Evolutionary conservation across 2,113 vertebrate genomes (phyloP).

Genomic region (Phrynosoma platyrhinos): DNA sequence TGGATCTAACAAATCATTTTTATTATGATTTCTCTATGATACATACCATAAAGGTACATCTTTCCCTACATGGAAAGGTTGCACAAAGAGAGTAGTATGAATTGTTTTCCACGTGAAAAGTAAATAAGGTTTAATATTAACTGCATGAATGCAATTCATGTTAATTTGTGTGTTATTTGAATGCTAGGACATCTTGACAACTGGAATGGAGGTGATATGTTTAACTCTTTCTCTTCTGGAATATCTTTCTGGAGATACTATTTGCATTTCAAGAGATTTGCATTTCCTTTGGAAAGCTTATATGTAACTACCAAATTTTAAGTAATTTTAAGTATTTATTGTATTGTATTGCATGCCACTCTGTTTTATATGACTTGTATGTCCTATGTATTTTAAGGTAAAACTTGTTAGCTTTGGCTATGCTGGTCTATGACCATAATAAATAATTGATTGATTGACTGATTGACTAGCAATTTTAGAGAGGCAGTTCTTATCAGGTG

Average conservation of each 20-base stretch:
- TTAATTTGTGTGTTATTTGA: background rate
- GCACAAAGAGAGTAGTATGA: background rate
- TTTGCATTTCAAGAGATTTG: background rate
- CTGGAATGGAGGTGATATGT: too few species aligned
- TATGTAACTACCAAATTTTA: background rate
- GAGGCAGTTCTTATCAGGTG: background rate
- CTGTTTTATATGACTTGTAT: too few species aligned
- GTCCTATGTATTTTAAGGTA: too few species aligned
- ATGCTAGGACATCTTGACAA: too few species aligned
- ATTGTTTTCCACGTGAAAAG: background rate
- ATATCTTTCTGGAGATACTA: background rate
- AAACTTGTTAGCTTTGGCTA: too few species aligned
- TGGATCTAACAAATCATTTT: background rate
- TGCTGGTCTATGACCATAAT: too few species aligned
- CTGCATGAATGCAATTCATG: background rate
- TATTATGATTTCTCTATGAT: background rate
- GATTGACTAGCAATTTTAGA: background rate
- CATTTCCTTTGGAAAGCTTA: background rate
- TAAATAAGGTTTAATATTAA: background rate
- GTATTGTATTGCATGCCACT: too few species aligned
- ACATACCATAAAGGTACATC: background rate
- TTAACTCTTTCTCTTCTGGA: background rate
- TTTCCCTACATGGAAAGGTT: background rate
- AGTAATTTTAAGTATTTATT: too few species aligned
- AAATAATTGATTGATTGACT: too few species aligned